These are phyloP conservation scores for Helicoverpa armigera DNA, from an alignment of 1,140 invertebrate genomes.

Conservation along the genomic window DNA sequence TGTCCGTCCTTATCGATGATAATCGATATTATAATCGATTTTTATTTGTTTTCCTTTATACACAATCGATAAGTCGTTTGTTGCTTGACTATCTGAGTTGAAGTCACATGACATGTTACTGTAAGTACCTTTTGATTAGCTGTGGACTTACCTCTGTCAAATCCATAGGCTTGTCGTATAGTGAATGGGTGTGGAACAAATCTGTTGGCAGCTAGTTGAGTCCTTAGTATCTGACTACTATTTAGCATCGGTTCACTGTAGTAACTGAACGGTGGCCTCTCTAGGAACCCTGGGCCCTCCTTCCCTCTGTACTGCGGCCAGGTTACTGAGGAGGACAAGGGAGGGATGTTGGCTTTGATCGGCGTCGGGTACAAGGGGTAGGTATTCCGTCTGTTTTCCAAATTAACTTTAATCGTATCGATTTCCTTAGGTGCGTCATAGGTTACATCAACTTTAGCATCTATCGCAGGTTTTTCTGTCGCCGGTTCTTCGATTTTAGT, in stretches of 20 bases:
- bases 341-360: slow-evolving; percentile 65
- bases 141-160: slow-evolving; percentile 71
- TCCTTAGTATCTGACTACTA: slow-evolving; percentile 72
- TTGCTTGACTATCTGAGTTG: not conserved
- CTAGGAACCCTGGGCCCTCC: slow-evolving; percentile 58
- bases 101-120: not conserved
- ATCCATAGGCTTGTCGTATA: slow-evolving; percentile 73
- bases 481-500: slow-evolving; percentile 30
- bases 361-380: slow-evolving; percentile 75
- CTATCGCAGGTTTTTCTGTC: not conserved
- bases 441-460: slow-evolving; percentile 3
- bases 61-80: slow-evolving; percentile 12
- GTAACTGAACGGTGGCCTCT: slow-evolving; percentile 63
- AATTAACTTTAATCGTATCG: slow-evolving; percentile 64
- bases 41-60: slow-evolving; percentile 35
- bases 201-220: slow-evolving; percentile 72
- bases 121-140: not conserved
- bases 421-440: slow-evolving; percentile 67
- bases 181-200: slow-evolving; percentile 67
- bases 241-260: slow-evolving; percentile 77
- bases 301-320: slow-evolving; percentile 72
- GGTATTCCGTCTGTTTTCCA: slow-evolving; percentile 75
- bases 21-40: slow-evolving; percentile 30
- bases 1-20: slow-evolving; percentile 6
- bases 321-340: slow-evolving; percentile 34